phyloP scores from a whole-genome alignment of 1,140 invertebrate species.

The Drosophila kurseongensis region DNA sequence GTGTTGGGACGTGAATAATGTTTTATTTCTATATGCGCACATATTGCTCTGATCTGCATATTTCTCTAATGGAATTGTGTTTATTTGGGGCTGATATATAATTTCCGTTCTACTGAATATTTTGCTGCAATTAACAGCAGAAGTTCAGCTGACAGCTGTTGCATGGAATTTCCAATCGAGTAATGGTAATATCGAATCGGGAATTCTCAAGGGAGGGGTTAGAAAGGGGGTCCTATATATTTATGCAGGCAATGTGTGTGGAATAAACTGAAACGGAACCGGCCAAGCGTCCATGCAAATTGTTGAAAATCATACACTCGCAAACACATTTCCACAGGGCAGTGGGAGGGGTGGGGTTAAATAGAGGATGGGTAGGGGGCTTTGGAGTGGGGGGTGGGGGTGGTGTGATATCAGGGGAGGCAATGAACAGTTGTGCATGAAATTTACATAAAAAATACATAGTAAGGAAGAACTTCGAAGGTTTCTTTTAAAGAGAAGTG shows the following conservation, averaged over 20 bases:
- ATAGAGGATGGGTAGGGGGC: not conserved
- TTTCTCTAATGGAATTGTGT: not conserved
- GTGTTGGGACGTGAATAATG: conserved; percentile 6
- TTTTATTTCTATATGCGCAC: not conserved
- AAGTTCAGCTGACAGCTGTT: conserved; percentile 28
- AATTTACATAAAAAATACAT: conserved; percentile 39
- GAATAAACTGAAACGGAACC: conserved; percentile 29
- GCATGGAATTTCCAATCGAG: conserved; percentile 23
- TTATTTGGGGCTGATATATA: conserved; percentile 2
- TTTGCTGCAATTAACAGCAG: conserved; percentile 42
- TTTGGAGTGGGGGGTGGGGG: fast-evolving
- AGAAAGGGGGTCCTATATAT: not conserved
- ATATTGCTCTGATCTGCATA: not conserved
- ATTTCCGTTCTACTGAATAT: conserved; percentile 34
- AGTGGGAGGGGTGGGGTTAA: not conserved
- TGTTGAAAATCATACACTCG: conserved; percentile 20
- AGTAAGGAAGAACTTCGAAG: not conserved
- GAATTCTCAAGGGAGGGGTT: not conserved
- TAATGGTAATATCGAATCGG: conserved; percentile 14
- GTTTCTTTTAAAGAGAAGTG: not conserved
- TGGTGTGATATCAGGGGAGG: not conserved
- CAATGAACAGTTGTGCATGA: conserved; percentile 25
- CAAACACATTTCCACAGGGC: conserved; percentile 5
- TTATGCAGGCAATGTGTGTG: conserved; percentile 32
- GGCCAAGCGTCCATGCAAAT: conserved; percentile 39